Evolutionary conservation across 2,113 vertebrate species (phyloP).

Genomic region (Carassius auratus): DNA sequence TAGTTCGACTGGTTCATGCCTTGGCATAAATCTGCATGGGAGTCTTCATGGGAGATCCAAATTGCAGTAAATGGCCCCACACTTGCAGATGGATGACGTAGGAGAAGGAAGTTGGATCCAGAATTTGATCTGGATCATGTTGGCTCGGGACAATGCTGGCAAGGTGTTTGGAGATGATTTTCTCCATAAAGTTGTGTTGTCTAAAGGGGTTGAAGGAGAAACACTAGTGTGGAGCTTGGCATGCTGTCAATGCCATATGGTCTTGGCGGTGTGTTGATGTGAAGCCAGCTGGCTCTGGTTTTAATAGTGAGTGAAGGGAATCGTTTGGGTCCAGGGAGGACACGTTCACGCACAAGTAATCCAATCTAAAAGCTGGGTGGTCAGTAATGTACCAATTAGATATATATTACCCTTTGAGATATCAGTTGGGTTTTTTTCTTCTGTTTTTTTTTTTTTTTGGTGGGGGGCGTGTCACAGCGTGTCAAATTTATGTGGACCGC

Average conservation of each 20-base stretch:
- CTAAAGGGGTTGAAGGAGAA: constrained; percentile 23
- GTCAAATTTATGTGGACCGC: no score
- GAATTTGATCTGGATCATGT: constrained; percentile 30
- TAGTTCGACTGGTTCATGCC: constrained; percentile 59
- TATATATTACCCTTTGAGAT: constrained; percentile 35
- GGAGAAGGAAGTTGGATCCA: not conserved
- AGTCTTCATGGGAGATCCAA: constrained; percentile 55
- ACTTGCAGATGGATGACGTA: constrained; percentile 57
- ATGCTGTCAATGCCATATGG: constrained; percentile 33
- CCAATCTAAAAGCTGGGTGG: constrained; percentile 48
- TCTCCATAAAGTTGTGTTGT: constrained; percentile 31
- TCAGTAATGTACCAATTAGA: constrained; percentile 38
- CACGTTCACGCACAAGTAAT: constrained; percentile 54
- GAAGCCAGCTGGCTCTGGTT: constrained; percentile 39
- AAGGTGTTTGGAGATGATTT: constrained; percentile 35
- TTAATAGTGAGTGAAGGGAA: constrained; percentile 21
- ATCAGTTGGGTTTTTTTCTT: not conserved
- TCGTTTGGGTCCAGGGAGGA: constrained; percentile 23
- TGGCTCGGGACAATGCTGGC: not conserved
- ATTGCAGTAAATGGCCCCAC: constrained; percentile 54
- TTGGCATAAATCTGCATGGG: constrained; percentile 61
- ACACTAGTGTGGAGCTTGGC: constrained; percentile 44
- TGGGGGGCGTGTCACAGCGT: no score
- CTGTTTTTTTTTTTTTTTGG: no score
- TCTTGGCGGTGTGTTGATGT: constrained; percentile 43